Evolutionary conservation across 1,140 invertebrate species (phyloP).

Genomic region (Cotesia typhae): DNA sequence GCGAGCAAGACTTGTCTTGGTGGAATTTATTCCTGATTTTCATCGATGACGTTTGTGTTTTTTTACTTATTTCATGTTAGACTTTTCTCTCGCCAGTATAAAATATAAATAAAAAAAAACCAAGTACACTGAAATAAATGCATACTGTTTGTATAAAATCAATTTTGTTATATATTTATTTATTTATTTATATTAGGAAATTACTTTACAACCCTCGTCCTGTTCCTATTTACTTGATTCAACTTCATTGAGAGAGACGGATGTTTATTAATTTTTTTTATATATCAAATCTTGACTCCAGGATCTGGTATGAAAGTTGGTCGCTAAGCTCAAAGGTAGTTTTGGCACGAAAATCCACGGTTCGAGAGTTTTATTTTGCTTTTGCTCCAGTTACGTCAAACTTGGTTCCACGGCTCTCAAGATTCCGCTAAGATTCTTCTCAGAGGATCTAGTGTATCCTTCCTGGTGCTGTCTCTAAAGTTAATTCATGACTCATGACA

Average conservation of each 20-base stretch:
- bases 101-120: constrained; percentile 40
- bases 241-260: too few relatives aligned
- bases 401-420: neutral
- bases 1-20: constrained; percentile 36
- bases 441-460: constrained; percentile 16
- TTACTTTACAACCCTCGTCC: constrained; percentile 13
- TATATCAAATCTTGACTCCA: too few relatives aligned
- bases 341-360: constrained; percentile 21
- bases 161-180: constrained; percentile 20
- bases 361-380: constrained; percentile 30
- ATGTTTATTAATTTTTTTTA: too few relatives aligned
- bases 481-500: neutral
- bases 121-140: constrained; percentile 52
- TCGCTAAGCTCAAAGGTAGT: constrained; percentile 17
- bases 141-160: constrained; percentile 56
- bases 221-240: too few relatives aligned
- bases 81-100: constrained; percentile 58
- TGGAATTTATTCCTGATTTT: constrained; percentile 54
- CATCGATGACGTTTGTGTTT: constrained; percentile 52
- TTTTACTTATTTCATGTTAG: constrained; percentile 57
- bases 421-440: constrained; percentile 1
- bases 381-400: constrained; percentile 37
- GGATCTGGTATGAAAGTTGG: neutral
- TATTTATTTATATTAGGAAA: constrained; percentile 20
- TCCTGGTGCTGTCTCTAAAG: constrained; percentile 10